Evolutionary conservation across 1,140 invertebrate species (phyloP).

Genomic region (Tetraneura akinire): DNA sequence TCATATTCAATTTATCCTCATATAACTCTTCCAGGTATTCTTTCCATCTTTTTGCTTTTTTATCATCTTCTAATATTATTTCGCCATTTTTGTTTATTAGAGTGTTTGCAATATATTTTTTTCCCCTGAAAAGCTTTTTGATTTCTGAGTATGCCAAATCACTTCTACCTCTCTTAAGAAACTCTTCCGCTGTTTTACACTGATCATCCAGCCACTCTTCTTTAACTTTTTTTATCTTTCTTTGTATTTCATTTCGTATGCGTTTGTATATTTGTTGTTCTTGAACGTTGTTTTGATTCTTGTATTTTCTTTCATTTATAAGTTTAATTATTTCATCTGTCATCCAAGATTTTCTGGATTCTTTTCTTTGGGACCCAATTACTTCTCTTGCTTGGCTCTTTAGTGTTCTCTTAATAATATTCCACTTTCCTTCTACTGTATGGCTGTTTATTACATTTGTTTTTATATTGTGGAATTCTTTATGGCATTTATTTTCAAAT

Average conservation of each 20-base stretch:
- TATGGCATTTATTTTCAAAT: conserved; percentile 8
- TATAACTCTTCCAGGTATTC: conserved; percentile 24
- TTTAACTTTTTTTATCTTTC: conserved; percentile 40
- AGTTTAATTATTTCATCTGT: conserved; percentile 54
- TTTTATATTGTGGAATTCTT: conserved; percentile 49
- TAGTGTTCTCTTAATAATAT: conserved; percentile 22
- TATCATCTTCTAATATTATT: not conserved
- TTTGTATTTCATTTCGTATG: not conserved
- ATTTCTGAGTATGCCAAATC: conserved; percentile 7
- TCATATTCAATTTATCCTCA: conserved; percentile 43
- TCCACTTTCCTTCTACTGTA: conserved; percentile 17
- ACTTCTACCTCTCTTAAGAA: conserved; percentile 8
- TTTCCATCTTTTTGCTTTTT: conserved; percentile 22
- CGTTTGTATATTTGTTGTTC: conserved; percentile 17
- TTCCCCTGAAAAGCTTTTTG: conserved; percentile 37
- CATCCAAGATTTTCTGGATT: no score
- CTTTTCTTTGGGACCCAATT: conserved; percentile 7
- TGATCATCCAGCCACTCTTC: conserved; percentile 39
- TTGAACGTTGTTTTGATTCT: conserved; percentile 1
- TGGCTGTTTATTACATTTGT: not conserved
- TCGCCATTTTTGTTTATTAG: conserved; percentile 47
- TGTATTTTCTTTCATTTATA: conserved; percentile 39
- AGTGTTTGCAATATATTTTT: conserved; percentile 52
- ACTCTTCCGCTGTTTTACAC: conserved; percentile 49
- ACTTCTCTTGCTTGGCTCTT: conserved; percentile 18